A percentile compares a stretch with the other conserved stretches of the same genome.
Evolutionary conservation across 2,888 invertebrate genomes (phyloP).

Genomic region (Caenorhabditis becei): DNA sequence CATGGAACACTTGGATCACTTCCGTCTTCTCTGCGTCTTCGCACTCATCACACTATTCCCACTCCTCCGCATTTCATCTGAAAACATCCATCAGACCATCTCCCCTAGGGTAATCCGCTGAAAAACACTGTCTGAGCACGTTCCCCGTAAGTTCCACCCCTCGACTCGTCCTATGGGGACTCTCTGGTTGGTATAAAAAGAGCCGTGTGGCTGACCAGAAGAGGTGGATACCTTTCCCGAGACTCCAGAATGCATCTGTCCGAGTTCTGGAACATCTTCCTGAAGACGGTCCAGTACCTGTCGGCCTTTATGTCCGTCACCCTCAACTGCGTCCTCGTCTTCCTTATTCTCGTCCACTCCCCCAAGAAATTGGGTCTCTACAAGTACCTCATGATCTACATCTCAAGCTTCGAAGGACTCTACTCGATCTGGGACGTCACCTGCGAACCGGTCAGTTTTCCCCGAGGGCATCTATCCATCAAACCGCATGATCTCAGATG

Average conservation of each 20-base stretch:
- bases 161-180: neutral
- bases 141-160: constrained; percentile 12
- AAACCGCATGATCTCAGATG: constrained; percentile 15
- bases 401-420: constrained; percentile 41
- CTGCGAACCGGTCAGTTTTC: constrained; percentile 23
- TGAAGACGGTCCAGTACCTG: constrained; percentile 38
- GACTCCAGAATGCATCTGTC: constrained; percentile 22
- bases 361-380: constrained; percentile 42
- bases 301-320: constrained; percentile 34
- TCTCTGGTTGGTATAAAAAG: neutral
- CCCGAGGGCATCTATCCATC: neutral
- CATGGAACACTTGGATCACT: neutral
- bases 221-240: neutral
- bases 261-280: constrained; percentile 41
- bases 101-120: neutral
- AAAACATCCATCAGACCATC: neutral
- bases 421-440: constrained; percentile 45
- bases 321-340: constrained; percentile 41
- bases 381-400: constrained; percentile 49
- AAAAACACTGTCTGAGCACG: constrained; percentile 17
- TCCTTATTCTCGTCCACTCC: constrained; percentile 27
- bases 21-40: neutral
- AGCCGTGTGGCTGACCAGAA: too few species aligned
- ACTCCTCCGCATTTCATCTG: neutral
- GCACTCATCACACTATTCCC: neutral